Base-by-base conservation (phyloP, 1,140 invertebrate species). In the Sycobia sp. region DNA sequence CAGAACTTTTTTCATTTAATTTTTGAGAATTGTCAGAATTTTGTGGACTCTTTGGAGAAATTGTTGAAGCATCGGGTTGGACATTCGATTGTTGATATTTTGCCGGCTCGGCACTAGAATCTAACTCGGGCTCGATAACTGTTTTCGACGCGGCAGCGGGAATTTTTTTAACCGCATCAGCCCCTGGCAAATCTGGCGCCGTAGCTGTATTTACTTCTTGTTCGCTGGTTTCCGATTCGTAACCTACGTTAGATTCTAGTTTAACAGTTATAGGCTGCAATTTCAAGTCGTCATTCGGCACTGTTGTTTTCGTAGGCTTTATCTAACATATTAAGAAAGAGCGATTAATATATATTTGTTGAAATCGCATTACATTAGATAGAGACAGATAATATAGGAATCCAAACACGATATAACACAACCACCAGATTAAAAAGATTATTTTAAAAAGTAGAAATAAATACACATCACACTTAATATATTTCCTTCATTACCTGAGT, bases 401-500 rank as follows among this genome's bases (percentile, higher is more conserved):
- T n/a, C n/a, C n/a, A n/a, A n/a, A n/a, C n/a, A n/a, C n/a, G n/a
- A n/a, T n/a, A n/a, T n/a, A n/a, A n/a, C n/a, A n/a, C n/a, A n/a
- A n/a, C n/a, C n/a, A n/a, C n/a, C n/a, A n/a, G n/a, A n/a, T n/a
- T n/a, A n/a, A n/a, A n/a, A n/a, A n/a, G n/a, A n/a, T n/a, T n/a
- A n/a, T n/a, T n/a, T n/a, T n/a, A n/a, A n/a, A n/a, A n/a, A n/a
- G n/a, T n/a, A n/a, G n/a, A n/a, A n/a, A n/a, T n/a, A n/a, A n/a
- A n/a, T n/a, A n/a, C n/a, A n/a, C n/a, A n/a, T n/a, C n/a, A n/a
- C n/a, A n/a, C n/a, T n/a, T n/a, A n/a, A n/a, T n/a, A n/a, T n/a
- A n/a, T n/a, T n/a, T n/a, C n/a, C n/a, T n/a, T n/a, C n/a, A n/a
- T 78, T 20, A 79, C 80, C 36, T 79, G 78, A 0, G 67, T 66